Base-by-base conservation (phyloP, 2,113 vertebrate species). In the Coreoperca whiteheadi region DNA sequence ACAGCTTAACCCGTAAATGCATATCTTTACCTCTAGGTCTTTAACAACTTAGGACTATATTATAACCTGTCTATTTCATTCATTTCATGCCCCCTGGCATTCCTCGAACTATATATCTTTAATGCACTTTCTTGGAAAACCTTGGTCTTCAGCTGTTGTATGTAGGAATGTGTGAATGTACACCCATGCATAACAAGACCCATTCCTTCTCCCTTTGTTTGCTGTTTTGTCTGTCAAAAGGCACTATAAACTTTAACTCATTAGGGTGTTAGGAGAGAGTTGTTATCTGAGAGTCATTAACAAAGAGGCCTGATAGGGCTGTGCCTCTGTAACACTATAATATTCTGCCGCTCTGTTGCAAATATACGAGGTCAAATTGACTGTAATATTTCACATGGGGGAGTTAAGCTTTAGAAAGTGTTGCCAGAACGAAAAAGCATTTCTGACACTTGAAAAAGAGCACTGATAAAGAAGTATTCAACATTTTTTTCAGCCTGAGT, bases 201-300 rank as follows among this genome's bases (percentile, higher is more conserved):
- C 23, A 51, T 76, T 86, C 51, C 51, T 21, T 51, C 60, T 64
- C 18, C 25, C 43, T 84, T 81, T 85, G 76, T 89, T 79, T 87
- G 39, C 54, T 86, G 80, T 82, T 92, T 61, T 74, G 87, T 75
- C 81, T 87, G 76, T 77, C 51, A 63, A 66, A 66, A 65, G 21
- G 60, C 63, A 71, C 59, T 71, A n/a, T 85, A 67, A 69, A 60
- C 41, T 81, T 34, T 53, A 64, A 59, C 63, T 83, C 77, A 74
- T 81, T 75, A 71, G 43, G 53, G 32, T 41, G 48, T 63, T 43
- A 43, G 65, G 30, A 60, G 41, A 11, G 46, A 57, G 39, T 57
- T 73, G 73, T 81, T 83, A 82, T 75, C 82, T 48, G 23, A 61
- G 77, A 21, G 67, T 61, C 57, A 12, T 41, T 73, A 51, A 85